These are phyloP conservation scores for Drosophila quadrilineata DNA, from an alignment of 1,140 invertebrate genomes.

Conservation along the genomic window DNA sequence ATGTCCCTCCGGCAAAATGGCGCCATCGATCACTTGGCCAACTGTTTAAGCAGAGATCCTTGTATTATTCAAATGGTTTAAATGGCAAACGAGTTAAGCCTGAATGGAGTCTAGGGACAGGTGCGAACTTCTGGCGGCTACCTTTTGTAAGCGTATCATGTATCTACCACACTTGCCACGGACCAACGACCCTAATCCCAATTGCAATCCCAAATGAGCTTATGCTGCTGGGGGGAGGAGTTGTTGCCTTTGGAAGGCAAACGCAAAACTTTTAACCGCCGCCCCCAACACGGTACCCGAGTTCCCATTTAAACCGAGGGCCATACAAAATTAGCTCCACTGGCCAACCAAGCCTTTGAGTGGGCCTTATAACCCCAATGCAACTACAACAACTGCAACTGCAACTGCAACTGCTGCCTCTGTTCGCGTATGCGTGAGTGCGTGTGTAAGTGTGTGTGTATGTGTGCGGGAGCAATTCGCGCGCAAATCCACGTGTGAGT, in stretches of 20 bases:
- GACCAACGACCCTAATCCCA: slow-evolving; percentile 39
- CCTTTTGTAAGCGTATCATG: slow-evolving; percentile 38
- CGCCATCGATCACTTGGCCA: slow-evolving; percentile 20
- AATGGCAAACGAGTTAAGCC: slow-evolving; percentile 19
- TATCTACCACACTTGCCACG: slow-evolving; percentile 18
- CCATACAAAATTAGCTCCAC: slow-evolving; percentile 68
- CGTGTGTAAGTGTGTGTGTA: not conserved
- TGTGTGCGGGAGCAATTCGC: slow-evolving; percentile 19
- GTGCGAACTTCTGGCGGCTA: not conserved
- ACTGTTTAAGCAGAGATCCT: not conserved
- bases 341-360: slow-evolving; percentile 66
- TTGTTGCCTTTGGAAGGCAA: slow-evolving; percentile 42
- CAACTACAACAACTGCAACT: slow-evolving; percentile 27
- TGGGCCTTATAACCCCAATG: slow-evolving; percentile 58
- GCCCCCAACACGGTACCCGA: slow-evolving; percentile 34
- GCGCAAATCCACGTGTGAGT: slow-evolving; percentile 38
- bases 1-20: slow-evolving; percentile 62
- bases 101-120: not conserved
- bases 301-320: slow-evolving; percentile 48
- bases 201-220: slow-evolving; percentile 10
- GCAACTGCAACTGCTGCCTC: slow-evolving; percentile 20
- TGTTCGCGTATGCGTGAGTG: slow-evolving; percentile 23
- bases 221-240: slow-evolving; percentile 15
- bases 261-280: slow-evolving; percentile 13
- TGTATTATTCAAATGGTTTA: slow-evolving; percentile 18